phyloP scores from a whole-genome alignment of 2,888 invertebrate species.

The Lithophane semibrunnea region DNA sequence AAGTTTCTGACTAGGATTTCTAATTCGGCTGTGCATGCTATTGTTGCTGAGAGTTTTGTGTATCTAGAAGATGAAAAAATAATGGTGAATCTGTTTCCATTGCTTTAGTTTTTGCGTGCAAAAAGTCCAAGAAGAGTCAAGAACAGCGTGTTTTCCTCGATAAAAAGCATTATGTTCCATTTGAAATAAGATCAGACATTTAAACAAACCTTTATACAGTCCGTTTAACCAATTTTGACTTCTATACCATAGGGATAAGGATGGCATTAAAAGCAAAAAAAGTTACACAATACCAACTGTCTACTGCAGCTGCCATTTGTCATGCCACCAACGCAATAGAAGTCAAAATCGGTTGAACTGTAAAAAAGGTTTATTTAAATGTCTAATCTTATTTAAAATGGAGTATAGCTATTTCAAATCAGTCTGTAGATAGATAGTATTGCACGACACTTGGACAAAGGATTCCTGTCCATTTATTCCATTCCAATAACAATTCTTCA shows the following conservation, averaged over 20 bases:
- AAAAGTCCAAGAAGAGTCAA: neutral
- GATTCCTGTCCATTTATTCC: neutral
- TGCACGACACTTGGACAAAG: neutral
- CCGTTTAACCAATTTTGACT: too few relatives aligned
- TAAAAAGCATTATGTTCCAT: neutral
- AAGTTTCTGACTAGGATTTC: slow-evolving; percentile 93
- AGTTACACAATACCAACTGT: too few relatives aligned
- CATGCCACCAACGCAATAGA: too few relatives aligned
- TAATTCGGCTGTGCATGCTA: slow-evolving; percentile 94
- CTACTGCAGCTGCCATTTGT: too few relatives aligned
- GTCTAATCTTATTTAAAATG: too few relatives aligned
- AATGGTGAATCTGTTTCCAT: neutral
- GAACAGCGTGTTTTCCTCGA: neutral
- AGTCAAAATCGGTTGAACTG: too few relatives aligned
- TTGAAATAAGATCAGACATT: too few relatives aligned
- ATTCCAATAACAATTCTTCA: neutral
- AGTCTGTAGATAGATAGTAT: neutral
- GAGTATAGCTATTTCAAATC: too few relatives aligned
- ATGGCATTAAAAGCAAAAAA: too few relatives aligned
- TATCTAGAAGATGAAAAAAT: slow-evolving; percentile 87
- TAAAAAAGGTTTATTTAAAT: too few relatives aligned
- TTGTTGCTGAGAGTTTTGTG: slow-evolving; percentile 94
- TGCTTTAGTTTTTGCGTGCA: neutral
- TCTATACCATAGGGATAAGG: too few relatives aligned
- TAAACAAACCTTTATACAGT: too few relatives aligned